Conservation (phyloP, 2,113 vertebrate genomes). For the Oreochromis spilurus region DNA sequence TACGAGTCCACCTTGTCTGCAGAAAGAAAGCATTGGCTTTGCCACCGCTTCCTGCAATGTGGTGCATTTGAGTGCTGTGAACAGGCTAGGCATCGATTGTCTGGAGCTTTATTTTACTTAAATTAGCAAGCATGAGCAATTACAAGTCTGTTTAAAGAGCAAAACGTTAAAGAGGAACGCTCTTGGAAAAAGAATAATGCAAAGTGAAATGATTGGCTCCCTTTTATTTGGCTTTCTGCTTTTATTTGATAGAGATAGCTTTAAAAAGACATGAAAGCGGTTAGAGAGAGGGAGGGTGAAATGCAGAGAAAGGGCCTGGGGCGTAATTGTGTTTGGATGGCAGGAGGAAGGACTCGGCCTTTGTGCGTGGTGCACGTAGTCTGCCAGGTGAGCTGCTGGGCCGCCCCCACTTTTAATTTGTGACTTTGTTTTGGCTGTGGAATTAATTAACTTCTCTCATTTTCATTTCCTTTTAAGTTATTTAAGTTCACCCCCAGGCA, state of each 20-base stretch:
- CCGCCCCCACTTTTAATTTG: neutral
- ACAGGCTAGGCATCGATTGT: neutral
- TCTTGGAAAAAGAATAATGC: neutral
- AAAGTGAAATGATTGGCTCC: neutral
- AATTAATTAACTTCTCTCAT: neutral
- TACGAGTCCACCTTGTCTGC: conserved; percentile 6
- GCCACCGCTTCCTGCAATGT: neutral
- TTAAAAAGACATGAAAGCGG: neutral
- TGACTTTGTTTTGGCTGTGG: neutral
- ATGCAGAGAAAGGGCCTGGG: neutral
- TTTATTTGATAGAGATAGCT: neutral
- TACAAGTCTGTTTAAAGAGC: neutral
- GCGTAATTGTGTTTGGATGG: neutral
- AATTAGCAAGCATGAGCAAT: neutral
- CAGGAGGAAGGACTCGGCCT: neutral
- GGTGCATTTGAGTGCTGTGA: neutral
- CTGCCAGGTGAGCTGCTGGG: neutral
- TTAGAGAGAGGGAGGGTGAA: neutral
- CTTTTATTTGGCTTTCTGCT: neutral
- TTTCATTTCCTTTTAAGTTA: neutral
- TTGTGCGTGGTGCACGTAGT: neutral
- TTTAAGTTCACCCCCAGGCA: neutral
- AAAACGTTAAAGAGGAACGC: neutral
- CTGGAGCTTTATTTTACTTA: neutral
- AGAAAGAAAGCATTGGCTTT: neutral